Evolutionary conservation across 2,113 vertebrate genomes (phyloP).

Genomic region (Alosa alosa): DNA sequence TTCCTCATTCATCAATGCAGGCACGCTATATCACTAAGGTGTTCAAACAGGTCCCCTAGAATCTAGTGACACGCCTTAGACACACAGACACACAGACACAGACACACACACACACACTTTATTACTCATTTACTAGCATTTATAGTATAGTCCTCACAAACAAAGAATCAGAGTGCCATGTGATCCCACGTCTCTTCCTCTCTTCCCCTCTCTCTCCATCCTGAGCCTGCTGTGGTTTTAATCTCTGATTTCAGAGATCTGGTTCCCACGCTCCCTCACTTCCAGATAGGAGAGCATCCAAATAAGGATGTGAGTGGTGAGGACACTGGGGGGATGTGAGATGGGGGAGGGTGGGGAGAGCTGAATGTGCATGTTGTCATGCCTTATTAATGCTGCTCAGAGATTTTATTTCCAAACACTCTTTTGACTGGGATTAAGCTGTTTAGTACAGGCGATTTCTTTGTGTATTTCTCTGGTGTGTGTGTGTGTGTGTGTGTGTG

Average conservation of each 20-base stretch:
- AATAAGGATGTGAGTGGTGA: slow-evolving; percentile 10
- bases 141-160: background rate
- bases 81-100: background rate
- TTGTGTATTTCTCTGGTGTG: slow-evolving; percentile 31
- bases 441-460: background rate
- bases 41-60: background rate
- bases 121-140: background rate
- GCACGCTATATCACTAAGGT: background rate
- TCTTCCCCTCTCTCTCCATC: slow-evolving; percentile 12
- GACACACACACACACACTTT: background rate
- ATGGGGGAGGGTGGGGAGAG: background rate
- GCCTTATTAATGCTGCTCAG: background rate
- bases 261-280: slow-evolving; percentile 14
- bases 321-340: background rate
- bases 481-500: slow-evolving; percentile 22
- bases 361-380: background rate
- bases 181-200: background rate
- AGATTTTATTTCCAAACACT: background rate
- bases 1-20: background rate
- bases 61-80: background rate
- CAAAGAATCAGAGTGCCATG: background rate
- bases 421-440: background rate
- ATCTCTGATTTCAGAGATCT: slow-evolving; percentile 19
- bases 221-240: slow-evolving; percentile 13
- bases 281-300: slow-evolving; percentile 4